Evolutionary conservation across 2,888 invertebrate species (phyloP).

Genomic region (Orthonevra nobilis): DNA sequence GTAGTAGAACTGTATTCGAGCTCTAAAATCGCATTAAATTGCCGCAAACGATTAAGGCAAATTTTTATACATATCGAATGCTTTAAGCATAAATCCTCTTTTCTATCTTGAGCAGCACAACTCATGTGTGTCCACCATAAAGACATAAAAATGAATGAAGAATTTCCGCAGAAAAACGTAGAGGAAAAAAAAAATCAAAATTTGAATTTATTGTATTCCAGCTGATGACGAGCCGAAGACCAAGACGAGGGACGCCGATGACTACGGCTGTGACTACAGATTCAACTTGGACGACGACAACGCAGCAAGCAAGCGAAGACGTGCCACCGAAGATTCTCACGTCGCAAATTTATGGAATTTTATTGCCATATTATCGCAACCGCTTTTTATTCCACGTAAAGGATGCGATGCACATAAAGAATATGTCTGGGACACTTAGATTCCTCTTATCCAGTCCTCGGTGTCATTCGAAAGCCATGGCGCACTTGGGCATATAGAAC

Average conservation of each 20-base stretch:
- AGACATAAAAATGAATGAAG: slow-evolving; percentile 65
- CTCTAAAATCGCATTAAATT: slow-evolving; percentile 45
- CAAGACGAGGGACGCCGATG: slow-evolving; percentile 20
- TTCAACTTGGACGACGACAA: background rate
- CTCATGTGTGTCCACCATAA: slow-evolving; percentile 60
- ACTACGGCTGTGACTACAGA: no score
- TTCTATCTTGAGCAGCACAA: slow-evolving; percentile 37
- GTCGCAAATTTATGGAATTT: slow-evolving; percentile 70
- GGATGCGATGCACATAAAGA: slow-evolving; percentile 69
- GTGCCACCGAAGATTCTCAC: slow-evolving; percentile 62
- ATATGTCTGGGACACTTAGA: slow-evolving; percentile 56
- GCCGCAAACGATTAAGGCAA: slow-evolving; percentile 12
- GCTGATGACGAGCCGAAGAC: slow-evolving; percentile 21
- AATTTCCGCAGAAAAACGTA: slow-evolving; percentile 59
- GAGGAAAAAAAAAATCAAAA: slow-evolving; percentile 22
- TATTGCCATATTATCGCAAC: slow-evolving; percentile 69
- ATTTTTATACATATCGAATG: slow-evolving; percentile 9
- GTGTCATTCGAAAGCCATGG: slow-evolving; percentile 25
- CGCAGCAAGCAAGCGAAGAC: slow-evolving; percentile 15
- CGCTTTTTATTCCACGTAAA: slow-evolving; percentile 66
- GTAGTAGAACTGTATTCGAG: slow-evolving; percentile 1
- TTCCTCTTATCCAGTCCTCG: slow-evolving; percentile 10
- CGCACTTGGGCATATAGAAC: slow-evolving; percentile 46
- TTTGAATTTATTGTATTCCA: slow-evolving; percentile 58
- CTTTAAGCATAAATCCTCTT: slow-evolving; percentile 55